phyloP scores from a whole-genome alignment of 2,888 invertebrate genomes.

The Drosophila ustulata region DNA sequence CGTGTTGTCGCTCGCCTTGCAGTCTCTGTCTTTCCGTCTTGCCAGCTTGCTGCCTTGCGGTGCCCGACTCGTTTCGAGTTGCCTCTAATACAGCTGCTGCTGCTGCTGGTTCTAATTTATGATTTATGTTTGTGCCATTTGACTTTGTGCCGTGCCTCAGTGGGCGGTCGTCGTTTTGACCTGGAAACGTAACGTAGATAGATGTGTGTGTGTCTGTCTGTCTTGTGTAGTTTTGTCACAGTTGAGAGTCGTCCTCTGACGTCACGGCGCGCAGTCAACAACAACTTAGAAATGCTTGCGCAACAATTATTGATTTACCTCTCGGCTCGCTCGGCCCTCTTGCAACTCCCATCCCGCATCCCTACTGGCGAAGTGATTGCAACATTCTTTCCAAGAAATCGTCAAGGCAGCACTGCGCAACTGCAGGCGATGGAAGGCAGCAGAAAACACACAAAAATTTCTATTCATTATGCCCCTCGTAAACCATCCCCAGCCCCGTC shows the following conservation, averaged over 20 bases:
- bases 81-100: conserved; percentile 64
- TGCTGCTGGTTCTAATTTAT: conserved; percentile 75
- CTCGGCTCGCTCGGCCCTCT: conserved; percentile 12
- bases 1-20: conserved; percentile 24
- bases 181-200: conserved; percentile 45
- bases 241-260: conserved; percentile 21
- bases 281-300: conserved; percentile 63
- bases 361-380: conserved; percentile 35
- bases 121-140: conserved; percentile 61
- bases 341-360: neutral
- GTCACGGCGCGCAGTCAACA: conserved; percentile 59
- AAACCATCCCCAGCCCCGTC: neutral
- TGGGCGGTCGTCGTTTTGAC: conserved; percentile 66
- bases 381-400: conserved; percentile 67
- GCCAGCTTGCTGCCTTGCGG: neutral
- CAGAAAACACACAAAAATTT: conserved; percentile 59
- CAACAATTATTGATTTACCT: conserved; percentile 62
- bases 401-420: conserved; percentile 33
- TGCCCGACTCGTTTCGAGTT: conserved; percentile 31
- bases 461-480: conserved; percentile 49
- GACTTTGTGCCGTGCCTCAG: conserved; percentile 52
- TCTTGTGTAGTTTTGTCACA: conserved; percentile 40
- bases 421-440: conserved; percentile 23
- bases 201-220: conserved; percentile 28
- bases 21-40: neutral